phyloP scores from a whole-genome alignment of 2,113 vertebrate species.

The Cacatua alba region DNA sequence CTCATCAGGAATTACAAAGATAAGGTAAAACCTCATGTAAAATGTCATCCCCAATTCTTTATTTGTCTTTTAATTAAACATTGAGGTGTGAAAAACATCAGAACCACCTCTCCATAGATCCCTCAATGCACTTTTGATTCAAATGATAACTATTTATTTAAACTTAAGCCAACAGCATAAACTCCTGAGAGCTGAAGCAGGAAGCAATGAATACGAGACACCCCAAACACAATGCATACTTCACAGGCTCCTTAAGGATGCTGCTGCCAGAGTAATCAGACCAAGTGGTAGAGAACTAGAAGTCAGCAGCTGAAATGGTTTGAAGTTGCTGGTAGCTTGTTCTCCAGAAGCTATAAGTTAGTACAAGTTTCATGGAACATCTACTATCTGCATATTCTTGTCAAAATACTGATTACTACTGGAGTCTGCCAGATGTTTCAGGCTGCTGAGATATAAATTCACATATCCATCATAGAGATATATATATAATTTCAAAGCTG shows the following conservation, averaged over 20 bases:
- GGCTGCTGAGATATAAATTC: not conserved
- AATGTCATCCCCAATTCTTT: slow-evolving; percentile 30
- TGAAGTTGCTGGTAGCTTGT: not conserved
- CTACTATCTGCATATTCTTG: not conserved
- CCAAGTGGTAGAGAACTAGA: not conserved
- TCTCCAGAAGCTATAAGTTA: not conserved
- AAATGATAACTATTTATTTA: slow-evolving; percentile 13
- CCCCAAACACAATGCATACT: not conserved
- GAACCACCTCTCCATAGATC: not conserved
- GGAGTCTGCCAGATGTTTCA: not conserved
- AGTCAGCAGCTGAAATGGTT: not conserved
- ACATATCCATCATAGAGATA: not conserved
- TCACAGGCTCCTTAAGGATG: not conserved
- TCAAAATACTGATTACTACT: not conserved
- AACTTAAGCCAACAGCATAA: not conserved
- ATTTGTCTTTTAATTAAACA: slow-evolving; percentile 59
- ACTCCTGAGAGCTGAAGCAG: not conserved
- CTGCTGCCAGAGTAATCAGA: not conserved
- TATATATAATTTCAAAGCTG: not conserved
- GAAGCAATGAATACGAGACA: not conserved
- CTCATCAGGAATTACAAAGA: not conserved
- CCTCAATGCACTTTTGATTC: not conserved
- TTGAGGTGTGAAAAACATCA: slow-evolving; percentile 36
- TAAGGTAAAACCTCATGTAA: not conserved
- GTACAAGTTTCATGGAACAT: not conserved